These are phyloP conservation scores for Goniozus legneri DNA, from an alignment of 1,140 invertebrate species.

Conservation along the genomic window DNA sequence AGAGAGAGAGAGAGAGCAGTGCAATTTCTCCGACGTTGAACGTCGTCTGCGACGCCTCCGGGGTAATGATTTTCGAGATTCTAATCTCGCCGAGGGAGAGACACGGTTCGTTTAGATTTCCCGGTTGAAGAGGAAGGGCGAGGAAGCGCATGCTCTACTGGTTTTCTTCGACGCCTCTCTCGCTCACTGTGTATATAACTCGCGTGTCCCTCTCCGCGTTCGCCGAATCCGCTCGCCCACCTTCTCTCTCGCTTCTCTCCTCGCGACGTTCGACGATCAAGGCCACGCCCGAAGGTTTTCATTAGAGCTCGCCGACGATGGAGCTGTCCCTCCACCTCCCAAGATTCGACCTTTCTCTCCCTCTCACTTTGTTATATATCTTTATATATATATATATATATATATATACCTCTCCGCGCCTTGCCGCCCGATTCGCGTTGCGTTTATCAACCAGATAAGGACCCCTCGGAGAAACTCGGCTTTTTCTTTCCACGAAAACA, in stretches of 20 bases:
- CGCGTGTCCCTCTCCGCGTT: too few species aligned
- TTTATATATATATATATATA: neutral
- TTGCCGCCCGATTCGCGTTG: neutral
- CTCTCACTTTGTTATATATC: neutral
- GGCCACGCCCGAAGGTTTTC: conserved; percentile 33
- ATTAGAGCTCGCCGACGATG: conserved; percentile 24
- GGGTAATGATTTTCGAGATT: conserved; percentile 45
- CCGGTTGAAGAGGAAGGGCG: too few species aligned
- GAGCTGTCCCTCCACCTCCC: conserved; percentile 4
- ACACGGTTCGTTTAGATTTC: conserved; percentile 30
- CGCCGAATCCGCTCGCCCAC: too few species aligned
- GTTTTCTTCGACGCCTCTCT: conserved; percentile 12
- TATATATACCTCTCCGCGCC: neutral
- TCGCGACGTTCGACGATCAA: neutral
- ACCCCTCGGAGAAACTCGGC: neutral
- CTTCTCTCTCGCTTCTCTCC: too few species aligned
- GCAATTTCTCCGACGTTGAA: conserved; percentile 26
- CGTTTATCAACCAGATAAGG: conserved; percentile 11
- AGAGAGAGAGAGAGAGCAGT: too few species aligned
- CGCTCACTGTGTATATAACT: neutral
- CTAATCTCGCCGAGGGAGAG: conserved; percentile 37
- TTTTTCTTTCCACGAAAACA: neutral
- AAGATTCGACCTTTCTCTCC: conserved; percentile 4
- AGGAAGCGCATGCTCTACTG: too few species aligned
- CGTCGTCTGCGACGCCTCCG: conserved; percentile 15